Base-by-base conservation (phyloP, 2,113 vertebrate genomes). In the Phyllopteryx taeniolatus region DNA sequence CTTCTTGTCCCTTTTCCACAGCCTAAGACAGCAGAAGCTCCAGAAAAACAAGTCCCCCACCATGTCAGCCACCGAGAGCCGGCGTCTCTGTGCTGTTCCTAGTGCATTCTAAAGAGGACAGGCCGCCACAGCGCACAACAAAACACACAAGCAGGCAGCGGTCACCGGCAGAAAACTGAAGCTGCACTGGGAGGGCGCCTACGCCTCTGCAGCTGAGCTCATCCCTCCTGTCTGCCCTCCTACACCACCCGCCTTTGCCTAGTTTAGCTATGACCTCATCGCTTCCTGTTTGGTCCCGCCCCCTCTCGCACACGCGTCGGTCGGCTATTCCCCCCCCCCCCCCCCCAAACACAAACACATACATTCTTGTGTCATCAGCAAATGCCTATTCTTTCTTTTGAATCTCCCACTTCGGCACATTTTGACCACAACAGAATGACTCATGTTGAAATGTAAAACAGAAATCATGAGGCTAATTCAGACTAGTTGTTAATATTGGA, bases 11-110 rank as follows among this genome's bases (percentile, higher is more conserved):
- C 83, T 87, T 54, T 78, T 92, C 93, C 92, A 94, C 74, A 91
- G 86, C 86, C 80, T 89, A 43, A 93, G 91, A 88, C 93, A 94
- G 89, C 93, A 93, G 77, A 92, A 92, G 77, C 91, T 88, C 93
- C 92, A 94, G 83, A 88, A 85, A 82, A 93, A 91, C 71, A 93
- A 51, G 63, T 93, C 92, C 70, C 91, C 89, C 82, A 94, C 82
- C 93, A 94, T 94, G 89, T 82, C 90, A 83, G 73, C 44, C 64
- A 47, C 64, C 83, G 33, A 62, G 68, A 83, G 80, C 74, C 47
- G 68, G 82, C 57, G 81, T 80, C 56, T 72, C 60, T 64, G 65
- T 0, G 27, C 70, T 59, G 20, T 49, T 84, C 6, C 83, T 84
- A 88, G 83, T 81, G 83, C 92, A 92, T 92, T 87, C 85, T 84